Evolutionary conservation across 1,140 invertebrate species (phyloP).

Genomic region (Cydia splendana): DNA sequence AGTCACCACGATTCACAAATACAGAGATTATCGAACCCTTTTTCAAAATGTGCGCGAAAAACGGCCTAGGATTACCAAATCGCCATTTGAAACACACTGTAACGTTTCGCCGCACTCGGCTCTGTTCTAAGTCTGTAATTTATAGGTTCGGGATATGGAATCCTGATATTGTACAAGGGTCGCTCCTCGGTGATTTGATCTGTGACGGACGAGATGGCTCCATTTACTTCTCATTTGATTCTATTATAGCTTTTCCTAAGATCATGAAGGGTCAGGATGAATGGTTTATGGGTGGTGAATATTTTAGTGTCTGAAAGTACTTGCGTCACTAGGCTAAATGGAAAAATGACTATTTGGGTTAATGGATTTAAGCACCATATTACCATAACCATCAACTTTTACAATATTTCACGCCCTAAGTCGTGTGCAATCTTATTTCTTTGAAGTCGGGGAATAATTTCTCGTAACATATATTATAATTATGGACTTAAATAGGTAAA

Average conservation of each 20-base stretch:
- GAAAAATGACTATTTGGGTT: background rate
- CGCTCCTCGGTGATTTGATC: slow-evolving; percentile 1
- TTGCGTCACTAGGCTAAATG: background rate
- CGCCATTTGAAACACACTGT: slow-evolving; percentile 3
- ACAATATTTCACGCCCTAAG: background rate
- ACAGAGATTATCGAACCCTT: background rate
- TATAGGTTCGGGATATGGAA: slow-evolving; percentile 18
- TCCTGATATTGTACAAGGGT: slow-evolving; percentile 29
- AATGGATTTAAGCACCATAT: background rate
- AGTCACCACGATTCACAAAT: background rate
- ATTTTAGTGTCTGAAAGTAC: background rate
- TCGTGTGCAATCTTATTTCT: too few species aligned
- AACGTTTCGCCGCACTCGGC: background rate
- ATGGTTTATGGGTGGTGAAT: slow-evolving; percentile 30
- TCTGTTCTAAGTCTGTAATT: slow-evolving; percentile 16
- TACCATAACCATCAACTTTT: background rate
- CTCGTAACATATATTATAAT: too few species aligned
- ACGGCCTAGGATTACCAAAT: background rate
- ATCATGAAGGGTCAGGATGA: background rate
- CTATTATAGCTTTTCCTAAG: slow-evolving; percentile 11
- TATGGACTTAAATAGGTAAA: too few species aligned
- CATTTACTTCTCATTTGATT: slow-evolving; percentile 27
- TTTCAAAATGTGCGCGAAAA: background rate
- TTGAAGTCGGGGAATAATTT: too few species aligned
- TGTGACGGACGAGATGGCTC: slow-evolving; percentile 22